These are phyloP conservation scores for Pheosia gnoma DNA, from an alignment of 2,888 invertebrate species.

Conservation along the genomic window DNA sequence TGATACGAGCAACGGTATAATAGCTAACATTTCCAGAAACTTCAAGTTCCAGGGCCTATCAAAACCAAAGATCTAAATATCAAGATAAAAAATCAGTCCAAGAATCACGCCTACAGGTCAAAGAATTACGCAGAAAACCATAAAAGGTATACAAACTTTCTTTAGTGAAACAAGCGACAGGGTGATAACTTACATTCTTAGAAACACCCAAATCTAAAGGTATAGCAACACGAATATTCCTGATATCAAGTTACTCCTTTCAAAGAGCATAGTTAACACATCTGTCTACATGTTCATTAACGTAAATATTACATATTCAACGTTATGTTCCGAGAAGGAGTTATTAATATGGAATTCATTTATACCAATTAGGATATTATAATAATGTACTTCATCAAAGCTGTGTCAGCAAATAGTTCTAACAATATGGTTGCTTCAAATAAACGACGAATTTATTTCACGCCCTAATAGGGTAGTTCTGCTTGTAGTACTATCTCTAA, in stretches of 20 bases:
- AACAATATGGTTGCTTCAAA: too few relatives aligned
- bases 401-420: too few relatives aligned
- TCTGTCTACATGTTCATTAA: background rate
- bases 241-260: slow-evolving; percentile 1
- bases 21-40: background rate
- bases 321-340: background rate
- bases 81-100: background rate
- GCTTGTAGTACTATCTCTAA: too few relatives aligned
- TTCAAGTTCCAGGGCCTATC: background rate
- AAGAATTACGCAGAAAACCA: too few relatives aligned
- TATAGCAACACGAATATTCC: slow-evolving; percentile 8
- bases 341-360: background rate
- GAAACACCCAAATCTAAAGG: background rate
- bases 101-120: too few relatives aligned
- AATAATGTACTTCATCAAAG: too few relatives aligned
- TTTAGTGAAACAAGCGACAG: too few relatives aligned
- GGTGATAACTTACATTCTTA: background rate
- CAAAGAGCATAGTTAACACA: background rate
- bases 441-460: too few relatives aligned
- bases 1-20: too few relatives aligned
- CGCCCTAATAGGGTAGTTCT: too few relatives aligned
- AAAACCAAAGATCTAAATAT: slow-evolving; percentile 9
- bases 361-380: background rate
- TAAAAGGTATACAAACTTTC: too few relatives aligned
- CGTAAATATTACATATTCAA: background rate